These are phyloP conservation scores for Crioceris asparagi DNA, from an alignment of 2,888 invertebrate genomes.

Conservation along the genomic window DNA sequence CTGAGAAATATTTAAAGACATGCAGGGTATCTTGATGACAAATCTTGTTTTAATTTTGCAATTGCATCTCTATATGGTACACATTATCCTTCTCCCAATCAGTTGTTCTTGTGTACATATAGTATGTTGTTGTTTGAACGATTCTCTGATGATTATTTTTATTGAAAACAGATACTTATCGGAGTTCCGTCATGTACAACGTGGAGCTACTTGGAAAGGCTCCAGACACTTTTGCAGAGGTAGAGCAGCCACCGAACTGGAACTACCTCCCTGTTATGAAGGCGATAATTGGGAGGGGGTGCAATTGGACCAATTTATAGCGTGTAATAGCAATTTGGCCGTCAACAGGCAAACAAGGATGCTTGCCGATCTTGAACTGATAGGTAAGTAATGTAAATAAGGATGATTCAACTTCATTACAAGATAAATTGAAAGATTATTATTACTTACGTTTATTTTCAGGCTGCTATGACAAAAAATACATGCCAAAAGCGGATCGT, in stretches of 20 bases:
- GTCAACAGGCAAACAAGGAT: constrained; percentile 95
- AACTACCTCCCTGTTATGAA: constrained; percentile 71
- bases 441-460: constrained; percentile 2
- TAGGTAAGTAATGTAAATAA: constrained; percentile 39
- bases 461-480: constrained; percentile 82
- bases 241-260: constrained; percentile 63
- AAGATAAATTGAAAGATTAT: not conserved
- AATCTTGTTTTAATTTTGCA: no score
- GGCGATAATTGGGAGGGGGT: constrained; percentile 84
- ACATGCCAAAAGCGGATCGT: constrained; percentile 61
- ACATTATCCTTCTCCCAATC: no score
- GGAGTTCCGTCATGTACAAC: constrained; percentile 92
- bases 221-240: constrained; percentile 64
- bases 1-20: no score
- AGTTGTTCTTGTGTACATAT: no score
- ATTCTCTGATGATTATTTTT: not conserved
- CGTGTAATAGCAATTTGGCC: constrained; percentile 88
- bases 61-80: no score
- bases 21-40: no score
- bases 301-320: constrained; percentile 79
- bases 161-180: constrained; percentile 79
- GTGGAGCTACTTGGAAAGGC: constrained; percentile 94
- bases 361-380: constrained; percentile 89
- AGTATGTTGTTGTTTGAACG: not conserved
- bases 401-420: not conserved